Percentiles rank a stretch among this genome's conserved stretches.
phyloP scores from a whole-genome alignment of 2,888 invertebrate species.

The Laspeyria flexula region DNA sequence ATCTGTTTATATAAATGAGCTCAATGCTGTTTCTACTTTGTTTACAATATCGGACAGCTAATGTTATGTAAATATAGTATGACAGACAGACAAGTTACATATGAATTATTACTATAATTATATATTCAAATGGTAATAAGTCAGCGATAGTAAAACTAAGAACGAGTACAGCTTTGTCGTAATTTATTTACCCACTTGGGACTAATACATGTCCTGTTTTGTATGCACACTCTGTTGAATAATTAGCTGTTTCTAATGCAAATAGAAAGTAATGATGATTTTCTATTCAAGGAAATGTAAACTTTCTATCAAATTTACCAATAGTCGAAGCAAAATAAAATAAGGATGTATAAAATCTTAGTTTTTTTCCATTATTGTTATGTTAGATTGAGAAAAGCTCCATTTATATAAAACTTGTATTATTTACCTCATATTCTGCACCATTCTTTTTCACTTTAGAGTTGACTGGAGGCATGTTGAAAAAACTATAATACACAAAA shows the following conservation, averaged over 20 bases:
- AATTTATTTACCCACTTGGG: constrained; percentile 1
- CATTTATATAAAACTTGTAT: constrained; percentile 26
- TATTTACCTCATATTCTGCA: constrained; percentile 81
- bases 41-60: constrained; percentile 44
- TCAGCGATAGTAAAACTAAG: neutral
- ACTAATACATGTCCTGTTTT: constrained; percentile 1
- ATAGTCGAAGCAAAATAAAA: neutral
- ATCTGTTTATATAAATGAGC: constrained; percentile 4
- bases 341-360: neutral
- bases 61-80: constrained; percentile 58
- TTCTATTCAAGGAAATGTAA: neutral
- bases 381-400: constrained; percentile 5
- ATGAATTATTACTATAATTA: neutral
- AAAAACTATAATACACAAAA: constrained; percentile 18
- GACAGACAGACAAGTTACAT: constrained; percentile 16
- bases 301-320: neutral
- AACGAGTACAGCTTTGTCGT: neutral
- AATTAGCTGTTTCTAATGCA: constrained; percentile 21
- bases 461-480: constrained; percentile 79
- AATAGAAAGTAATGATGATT: constrained; percentile 33
- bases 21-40: constrained; percentile 32
- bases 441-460: constrained; percentile 79
- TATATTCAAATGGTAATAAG: constrained; percentile 5
- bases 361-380: neutral
- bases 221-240: constrained; percentile 1